Evolutionary conservation across 2,888 invertebrate genomes (phyloP).

Genomic region (Lordiphosa andalusiaca): DNA sequence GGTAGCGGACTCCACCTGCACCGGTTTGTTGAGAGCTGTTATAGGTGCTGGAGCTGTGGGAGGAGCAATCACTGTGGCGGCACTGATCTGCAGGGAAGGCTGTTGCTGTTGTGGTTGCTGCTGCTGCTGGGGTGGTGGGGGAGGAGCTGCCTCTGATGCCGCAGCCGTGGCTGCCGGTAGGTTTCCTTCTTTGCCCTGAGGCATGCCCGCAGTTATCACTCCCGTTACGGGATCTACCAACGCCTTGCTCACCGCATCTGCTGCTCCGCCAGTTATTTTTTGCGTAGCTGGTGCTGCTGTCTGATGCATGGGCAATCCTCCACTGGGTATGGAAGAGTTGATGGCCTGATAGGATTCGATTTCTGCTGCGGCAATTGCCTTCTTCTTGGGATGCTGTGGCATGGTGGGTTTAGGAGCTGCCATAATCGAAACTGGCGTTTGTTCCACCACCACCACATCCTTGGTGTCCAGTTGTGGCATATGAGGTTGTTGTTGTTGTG

Average conservation of each 20-base stretch:
- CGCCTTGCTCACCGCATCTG: constrained; percentile 82
- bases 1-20: constrained; percentile 56
- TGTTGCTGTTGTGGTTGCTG: constrained; percentile 20
- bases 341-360: constrained; percentile 75
- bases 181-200: constrained; percentile 84
- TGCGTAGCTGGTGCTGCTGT: constrained; percentile 70
- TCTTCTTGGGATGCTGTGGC: constrained; percentile 77
- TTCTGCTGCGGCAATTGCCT: constrained; percentile 76
- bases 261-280: constrained; percentile 76
- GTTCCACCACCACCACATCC: constrained; percentile 7
- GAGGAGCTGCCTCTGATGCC: constrained; percentile 36
- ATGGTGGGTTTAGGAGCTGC: constrained; percentile 49
- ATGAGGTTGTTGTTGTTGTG: constrained; percentile 18
- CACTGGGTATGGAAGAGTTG: constrained; percentile 64
- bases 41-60: constrained; percentile 45
- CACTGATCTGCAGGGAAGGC: constrained; percentile 35
- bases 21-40: constrained; percentile 61
- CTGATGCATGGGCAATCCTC: constrained; percentile 66
- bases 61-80: constrained; percentile 52
- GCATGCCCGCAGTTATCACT: constrained; percentile 84
- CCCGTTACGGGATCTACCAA: constrained; percentile 89
- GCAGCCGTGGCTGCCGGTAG: constrained; percentile 73
- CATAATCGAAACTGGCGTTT: constrained; percentile 15
- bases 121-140: constrained; percentile 34
- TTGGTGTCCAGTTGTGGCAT: constrained; percentile 31